Evolutionary conservation across 2,888 invertebrate species (phyloP).

Genomic region (Glomeris marginata): DNA sequence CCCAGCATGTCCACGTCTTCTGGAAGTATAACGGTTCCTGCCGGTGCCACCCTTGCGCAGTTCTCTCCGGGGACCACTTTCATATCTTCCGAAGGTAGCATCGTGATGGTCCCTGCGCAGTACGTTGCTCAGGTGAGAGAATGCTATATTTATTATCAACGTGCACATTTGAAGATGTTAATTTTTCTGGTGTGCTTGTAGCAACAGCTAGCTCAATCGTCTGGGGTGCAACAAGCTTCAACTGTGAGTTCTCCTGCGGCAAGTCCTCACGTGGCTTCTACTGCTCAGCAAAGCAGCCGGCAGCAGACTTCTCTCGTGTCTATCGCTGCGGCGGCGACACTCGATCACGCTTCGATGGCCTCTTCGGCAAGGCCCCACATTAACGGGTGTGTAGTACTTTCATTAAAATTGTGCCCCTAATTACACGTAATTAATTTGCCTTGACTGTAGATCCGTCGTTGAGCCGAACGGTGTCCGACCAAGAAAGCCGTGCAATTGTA

Average conservation of each 20-base stretch:
- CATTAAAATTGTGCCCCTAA: too few species aligned
- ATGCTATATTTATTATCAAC: not conserved
- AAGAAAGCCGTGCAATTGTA: slow-evolving; percentile 95
- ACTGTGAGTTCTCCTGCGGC: not conserved
- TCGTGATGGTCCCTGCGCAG: slow-evolving; percentile 43
- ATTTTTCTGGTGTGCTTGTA: slow-evolving; percentile 1
- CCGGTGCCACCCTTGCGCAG: slow-evolving; percentile 25
- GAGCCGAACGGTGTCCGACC: slow-evolving; percentile 40
- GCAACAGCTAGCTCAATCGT: slow-evolving; percentile 10
- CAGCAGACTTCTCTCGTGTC: slow-evolving; percentile 3
- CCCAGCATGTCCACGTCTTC: slow-evolving; percentile 23
- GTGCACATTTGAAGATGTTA: not conserved
- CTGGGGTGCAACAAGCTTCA: not conserved
- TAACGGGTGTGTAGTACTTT: slow-evolving; percentile 2
- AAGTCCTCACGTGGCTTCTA: not conserved
- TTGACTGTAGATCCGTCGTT: slow-evolving; percentile 1
- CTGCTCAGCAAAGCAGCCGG: not conserved
- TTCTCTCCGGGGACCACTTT: slow-evolving; percentile 27
- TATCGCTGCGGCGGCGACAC: slow-evolving; percentile 9
- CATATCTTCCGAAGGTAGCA: slow-evolving; percentile 29
- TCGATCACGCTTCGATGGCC: not conserved
- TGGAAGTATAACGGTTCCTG: slow-evolving; percentile 25
- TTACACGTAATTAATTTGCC: too few species aligned
- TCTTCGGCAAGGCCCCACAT: slow-evolving; percentile 2
- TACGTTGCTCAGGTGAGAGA: slow-evolving; percentile 35